phyloP scores from a whole-genome alignment of 2,888 invertebrate species.

The Steinernema scapterisci region DNA sequence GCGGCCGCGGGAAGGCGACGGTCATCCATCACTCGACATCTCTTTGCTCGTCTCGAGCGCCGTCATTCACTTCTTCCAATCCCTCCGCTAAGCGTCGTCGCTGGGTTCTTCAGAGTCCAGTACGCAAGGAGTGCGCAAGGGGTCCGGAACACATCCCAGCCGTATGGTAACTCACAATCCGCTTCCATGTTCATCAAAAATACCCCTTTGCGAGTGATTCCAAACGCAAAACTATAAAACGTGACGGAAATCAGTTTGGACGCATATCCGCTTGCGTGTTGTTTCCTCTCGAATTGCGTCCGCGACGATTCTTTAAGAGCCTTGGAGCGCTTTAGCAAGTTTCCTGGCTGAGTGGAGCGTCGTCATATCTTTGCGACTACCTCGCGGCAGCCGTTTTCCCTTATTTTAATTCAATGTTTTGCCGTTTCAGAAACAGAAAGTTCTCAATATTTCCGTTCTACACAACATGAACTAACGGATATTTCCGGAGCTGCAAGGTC shows the following conservation, averaged over 20 bases:
- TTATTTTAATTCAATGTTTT: not conserved
- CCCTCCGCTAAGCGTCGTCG: conserved; percentile 2
- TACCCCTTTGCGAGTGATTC: too few relatives aligned
- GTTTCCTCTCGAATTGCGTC: not conserved
- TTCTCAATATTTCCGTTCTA: too few relatives aligned
- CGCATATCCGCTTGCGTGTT: not conserved
- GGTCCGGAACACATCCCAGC: too few relatives aligned
- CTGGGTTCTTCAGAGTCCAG: not conserved
- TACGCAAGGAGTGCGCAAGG: not conserved
- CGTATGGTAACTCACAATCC: too few relatives aligned
- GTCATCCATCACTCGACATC: conserved; percentile 16
- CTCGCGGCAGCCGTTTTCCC: not conserved
- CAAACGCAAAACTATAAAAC: too few relatives aligned
- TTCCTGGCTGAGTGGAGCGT: too few relatives aligned
- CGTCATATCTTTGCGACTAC: too few relatives aligned
- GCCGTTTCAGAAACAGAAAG: too few relatives aligned
- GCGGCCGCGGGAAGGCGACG: not conserved
- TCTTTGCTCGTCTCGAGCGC: conserved; percentile 6
- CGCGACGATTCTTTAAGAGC: not conserved
- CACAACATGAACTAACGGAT: too few relatives aligned
- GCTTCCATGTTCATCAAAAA: not conserved
- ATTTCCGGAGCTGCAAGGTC: too few relatives aligned
- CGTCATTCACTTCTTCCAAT: conserved; percentile 17
- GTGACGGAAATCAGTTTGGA: not conserved
- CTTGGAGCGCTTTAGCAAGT: too few relatives aligned